Percentiles rank a stretch among this genome's conserved stretches.
These are phyloP conservation scores for Sinonovacula constricta DNA, from an alignment of 1,140 invertebrate species.

Conservation along the genomic window DNA sequence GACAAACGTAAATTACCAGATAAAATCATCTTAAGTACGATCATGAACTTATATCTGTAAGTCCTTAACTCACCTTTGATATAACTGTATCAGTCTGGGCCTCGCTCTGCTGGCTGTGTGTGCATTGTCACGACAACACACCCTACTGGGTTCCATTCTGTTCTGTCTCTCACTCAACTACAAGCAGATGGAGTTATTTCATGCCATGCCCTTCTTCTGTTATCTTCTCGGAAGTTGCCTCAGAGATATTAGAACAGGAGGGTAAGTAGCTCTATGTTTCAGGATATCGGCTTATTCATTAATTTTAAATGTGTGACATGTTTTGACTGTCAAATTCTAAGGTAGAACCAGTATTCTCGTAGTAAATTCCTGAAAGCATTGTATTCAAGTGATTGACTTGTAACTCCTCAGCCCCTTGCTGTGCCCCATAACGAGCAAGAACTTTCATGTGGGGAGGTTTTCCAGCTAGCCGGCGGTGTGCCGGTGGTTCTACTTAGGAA, in stretches of 20 bases:
- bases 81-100: conserved; percentile 97
- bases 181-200: conserved; percentile 99
- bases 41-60: no score
- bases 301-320: no score
- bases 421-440: no score
- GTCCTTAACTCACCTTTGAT: no score
- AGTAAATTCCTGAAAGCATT: conserved; percentile 2
- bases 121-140: conserved; percentile 82
- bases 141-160: conserved; percentile 85
- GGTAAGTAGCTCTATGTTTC: conserved; percentile 28
- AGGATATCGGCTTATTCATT: background rate
- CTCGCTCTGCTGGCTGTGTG: conserved; percentile 88
- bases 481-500: no score
- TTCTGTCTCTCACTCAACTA: conserved; percentile 96
- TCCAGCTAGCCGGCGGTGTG: no score
- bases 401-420: no score
- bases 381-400: no score
- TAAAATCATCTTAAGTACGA: no score
- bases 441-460: no score
- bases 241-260: conserved; percentile 40
- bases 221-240: conserved; percentile 86
- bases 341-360: background rate
- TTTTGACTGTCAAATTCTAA: background rate
- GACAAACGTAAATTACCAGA: no score
- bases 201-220: conserved; percentile 97